phyloP scores from a whole-genome alignment of 2,888 invertebrate species.

The Dryobota labecula region DNA sequence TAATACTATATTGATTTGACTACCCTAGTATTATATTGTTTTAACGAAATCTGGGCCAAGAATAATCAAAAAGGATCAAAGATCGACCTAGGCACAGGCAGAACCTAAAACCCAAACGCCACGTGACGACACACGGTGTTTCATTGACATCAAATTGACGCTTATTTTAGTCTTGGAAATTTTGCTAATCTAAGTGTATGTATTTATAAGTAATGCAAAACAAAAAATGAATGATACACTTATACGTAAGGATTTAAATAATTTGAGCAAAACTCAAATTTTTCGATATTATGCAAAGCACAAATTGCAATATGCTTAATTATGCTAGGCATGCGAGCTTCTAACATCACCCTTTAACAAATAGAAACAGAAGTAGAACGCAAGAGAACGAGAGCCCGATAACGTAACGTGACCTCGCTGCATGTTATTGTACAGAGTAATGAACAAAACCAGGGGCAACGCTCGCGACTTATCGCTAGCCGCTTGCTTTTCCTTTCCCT shows the following conservation, averaged over 20 bases:
- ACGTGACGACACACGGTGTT: background rate
- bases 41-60: slow-evolving; percentile 11
- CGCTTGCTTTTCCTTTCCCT: slow-evolving; percentile 64
- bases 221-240: background rate
- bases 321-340: slow-evolving; percentile 1
- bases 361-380: slow-evolving; percentile 80
- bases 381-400: slow-evolving; percentile 84
- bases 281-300: background rate
- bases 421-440: slow-evolving; percentile 77
- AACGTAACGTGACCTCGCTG: slow-evolving; percentile 77
- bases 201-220: no score
- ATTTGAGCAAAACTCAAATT: background rate
- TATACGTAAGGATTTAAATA: background rate
- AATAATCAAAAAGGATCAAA: slow-evolving; percentile 3
- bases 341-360: slow-evolving; percentile 44
- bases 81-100: slow-evolving; percentile 23
- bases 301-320: background rate
- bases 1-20: background rate
- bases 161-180: slow-evolving; percentile 10
- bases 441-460: slow-evolving; percentile 67
- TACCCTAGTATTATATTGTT: background rate
- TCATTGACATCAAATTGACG: slow-evolving; percentile 29
- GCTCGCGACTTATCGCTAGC: slow-evolving; percentile 33
- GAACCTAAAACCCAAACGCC: slow-evolving; percentile 33
- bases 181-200: no score